Base-by-base conservation (phyloP, 1,140 invertebrate species). In the Melanaphis sacchari region DNA sequence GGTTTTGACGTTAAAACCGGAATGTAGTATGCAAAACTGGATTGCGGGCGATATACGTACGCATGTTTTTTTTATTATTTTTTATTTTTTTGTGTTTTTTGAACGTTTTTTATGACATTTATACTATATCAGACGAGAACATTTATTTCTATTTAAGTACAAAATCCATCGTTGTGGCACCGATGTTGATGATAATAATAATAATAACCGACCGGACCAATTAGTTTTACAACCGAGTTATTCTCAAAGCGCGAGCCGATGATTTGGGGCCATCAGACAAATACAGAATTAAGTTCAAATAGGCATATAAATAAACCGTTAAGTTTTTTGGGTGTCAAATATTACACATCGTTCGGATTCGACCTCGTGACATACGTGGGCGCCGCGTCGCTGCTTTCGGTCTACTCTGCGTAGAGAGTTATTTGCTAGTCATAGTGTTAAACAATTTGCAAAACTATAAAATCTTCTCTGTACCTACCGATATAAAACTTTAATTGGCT, bases 201-300 rank as follows among this genome's bases (percentile, higher is more conserved):
- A 52, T 38, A 38, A 31, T 31, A 89, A 38, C 88, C 15, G 24
- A 59, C 88, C 88, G 36, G 88, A 59, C 24, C 88, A 59, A 90
- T 90, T 90, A 90, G 88, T 90, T 90, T 90, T 90, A 90, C 52
- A 90, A 90, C 49, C 88, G 46, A 89, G 87, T 36, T 52, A 46
- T 87, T 46, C 43, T 49, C 18, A n/a, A 36, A 87, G 85, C 18
- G 15, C 38, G 24, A 26, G 43, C 46, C 43, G 1, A 31, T 49
- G 31, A 21, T 85, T 41, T 18, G 43, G n/a, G 36, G 18, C 31
- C 46, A 15, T 21, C 8, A 6, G 38, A 84, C 46, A 49, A 15
- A 49, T 49, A 49, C 18, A 85, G 31, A 43, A 43, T 85, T 11
- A 36, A 89, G 46, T 89, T 36, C 36, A 46, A 87, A 87, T 46